These are phyloP conservation scores for Chlorodrepanis virens DNA, from an alignment of 2,113 vertebrate species.

Conservation along the genomic window DNA sequence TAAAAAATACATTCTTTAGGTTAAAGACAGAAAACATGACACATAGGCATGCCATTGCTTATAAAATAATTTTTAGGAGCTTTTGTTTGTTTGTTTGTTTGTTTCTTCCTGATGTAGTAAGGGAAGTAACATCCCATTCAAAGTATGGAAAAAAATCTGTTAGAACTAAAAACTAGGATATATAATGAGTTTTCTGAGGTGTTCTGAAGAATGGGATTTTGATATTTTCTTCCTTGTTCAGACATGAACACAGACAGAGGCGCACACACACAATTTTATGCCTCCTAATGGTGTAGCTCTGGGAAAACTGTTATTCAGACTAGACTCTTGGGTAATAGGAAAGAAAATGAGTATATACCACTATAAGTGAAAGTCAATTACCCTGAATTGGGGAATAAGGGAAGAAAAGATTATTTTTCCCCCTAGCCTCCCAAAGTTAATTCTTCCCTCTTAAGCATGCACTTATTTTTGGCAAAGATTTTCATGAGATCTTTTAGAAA, in stretches of 20 bases:
- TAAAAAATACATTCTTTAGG: rapidly evolving
- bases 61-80: neutral
- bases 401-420: constrained; percentile 5
- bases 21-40: neutral
- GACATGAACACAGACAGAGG: neutral
- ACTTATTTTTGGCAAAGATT: neutral
- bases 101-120: neutral
- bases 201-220: neutral
- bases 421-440: neutral
- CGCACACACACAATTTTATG: neutral
- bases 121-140: neutral
- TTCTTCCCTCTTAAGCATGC: neutral
- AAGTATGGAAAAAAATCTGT: neutral
- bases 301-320: neutral
- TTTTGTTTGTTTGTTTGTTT: neutral
- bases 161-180: neutral
- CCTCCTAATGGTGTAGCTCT: neutral
- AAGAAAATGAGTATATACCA: neutral
- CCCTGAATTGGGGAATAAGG: neutral
- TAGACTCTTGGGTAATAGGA: neutral
- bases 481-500: neutral
- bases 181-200: neutral
- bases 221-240: neutral
- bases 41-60: neutral
- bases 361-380: neutral